Percentiles rank a stretch among this genome's conserved stretches.
Conservation (phyloP, 2,797 vertebrate genomes). For the Acrossocheilus wenchowensis region DNA sequence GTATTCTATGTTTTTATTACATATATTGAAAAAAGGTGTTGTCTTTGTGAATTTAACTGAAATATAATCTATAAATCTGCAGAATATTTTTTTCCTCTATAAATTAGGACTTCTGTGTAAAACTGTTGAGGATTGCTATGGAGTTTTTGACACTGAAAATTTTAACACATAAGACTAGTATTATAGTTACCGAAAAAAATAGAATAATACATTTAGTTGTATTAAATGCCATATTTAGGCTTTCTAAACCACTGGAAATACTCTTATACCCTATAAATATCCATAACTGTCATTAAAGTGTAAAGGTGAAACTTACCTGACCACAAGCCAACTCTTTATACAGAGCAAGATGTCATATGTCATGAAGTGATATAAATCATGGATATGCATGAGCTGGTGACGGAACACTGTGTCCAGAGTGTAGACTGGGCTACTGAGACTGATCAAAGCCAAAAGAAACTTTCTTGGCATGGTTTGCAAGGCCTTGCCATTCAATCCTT, state of each 20-base stretch:
- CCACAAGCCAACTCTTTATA: slow-evolving; percentile 40
- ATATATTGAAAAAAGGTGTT: background rate
- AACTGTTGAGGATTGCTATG: background rate
- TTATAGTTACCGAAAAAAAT: background rate
- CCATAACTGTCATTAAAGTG: slow-evolving; percentile 31
- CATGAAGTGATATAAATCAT: slow-evolving; percentile 48
- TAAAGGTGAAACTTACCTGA: slow-evolving; percentile 48
- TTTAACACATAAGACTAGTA: background rate
- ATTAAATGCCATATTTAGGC: background rate
- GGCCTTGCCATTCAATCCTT: background rate
- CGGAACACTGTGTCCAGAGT: slow-evolving; percentile 57
- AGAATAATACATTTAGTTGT: background rate
- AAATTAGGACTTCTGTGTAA: background rate
- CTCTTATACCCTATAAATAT: background rate
- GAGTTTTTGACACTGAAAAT: background rate
- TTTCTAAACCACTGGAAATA: background rate
- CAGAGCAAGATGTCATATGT: slow-evolving; percentile 52
- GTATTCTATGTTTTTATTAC: background rate
- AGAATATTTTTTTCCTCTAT: background rate
- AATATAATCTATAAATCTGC: background rate
- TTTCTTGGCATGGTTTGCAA: slow-evolving; percentile 10
- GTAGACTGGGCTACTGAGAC: slow-evolving; percentile 31
- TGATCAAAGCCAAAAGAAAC: slow-evolving; percentile 41
- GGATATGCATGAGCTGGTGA: slow-evolving; percentile 60
- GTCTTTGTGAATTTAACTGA: background rate